Evolutionary conservation across 2,888 invertebrate species (phyloP).

Genomic region (Pemphredon lugubris): DNA sequence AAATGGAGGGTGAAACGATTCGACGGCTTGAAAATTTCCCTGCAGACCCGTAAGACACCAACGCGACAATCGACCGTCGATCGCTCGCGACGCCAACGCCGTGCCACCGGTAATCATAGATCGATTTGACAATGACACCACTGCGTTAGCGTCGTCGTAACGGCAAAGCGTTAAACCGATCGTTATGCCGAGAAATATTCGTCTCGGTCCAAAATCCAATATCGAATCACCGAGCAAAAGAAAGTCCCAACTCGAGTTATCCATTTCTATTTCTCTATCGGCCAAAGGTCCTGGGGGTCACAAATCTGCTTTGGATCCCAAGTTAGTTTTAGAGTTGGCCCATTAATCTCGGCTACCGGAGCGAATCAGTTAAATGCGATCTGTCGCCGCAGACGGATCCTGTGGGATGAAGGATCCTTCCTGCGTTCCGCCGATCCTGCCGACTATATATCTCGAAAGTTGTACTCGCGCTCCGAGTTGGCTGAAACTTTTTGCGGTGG

Average conservation of each 20-base stretch:
- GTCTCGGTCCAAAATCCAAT: not conserved
- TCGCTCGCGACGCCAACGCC: too few relatives aligned
- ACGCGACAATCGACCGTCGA: too few relatives aligned
- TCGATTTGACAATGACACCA: too few relatives aligned
- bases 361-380: slow-evolving; percentile 38
- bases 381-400: slow-evolving; percentile 19
- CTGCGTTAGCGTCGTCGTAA: too few relatives aligned
- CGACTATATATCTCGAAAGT: slow-evolving; percentile 7
- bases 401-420: slow-evolving; percentile 11
- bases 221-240: not conserved
- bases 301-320: slow-evolving; percentile 25
- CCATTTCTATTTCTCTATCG: not conserved
- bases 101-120: too few relatives aligned
- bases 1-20: too few relatives aligned
- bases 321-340: slow-evolving; percentile 30
- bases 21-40: too few relatives aligned
- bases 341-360: slow-evolving; percentile 37
- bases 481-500: slow-evolving; percentile 3
- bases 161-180: too few relatives aligned
- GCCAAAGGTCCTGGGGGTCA: slow-evolving; percentile 3
- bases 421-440: not conserved
- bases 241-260: not conserved
- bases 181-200: too few relatives aligned
- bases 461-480: not conserved
- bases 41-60: too few relatives aligned